Evolutionary conservation across 1,140 invertebrate species (phyloP), one percentile per base, ranked within the genome.

Genomic region (Gonioctena quinquepunctata): DNA sequence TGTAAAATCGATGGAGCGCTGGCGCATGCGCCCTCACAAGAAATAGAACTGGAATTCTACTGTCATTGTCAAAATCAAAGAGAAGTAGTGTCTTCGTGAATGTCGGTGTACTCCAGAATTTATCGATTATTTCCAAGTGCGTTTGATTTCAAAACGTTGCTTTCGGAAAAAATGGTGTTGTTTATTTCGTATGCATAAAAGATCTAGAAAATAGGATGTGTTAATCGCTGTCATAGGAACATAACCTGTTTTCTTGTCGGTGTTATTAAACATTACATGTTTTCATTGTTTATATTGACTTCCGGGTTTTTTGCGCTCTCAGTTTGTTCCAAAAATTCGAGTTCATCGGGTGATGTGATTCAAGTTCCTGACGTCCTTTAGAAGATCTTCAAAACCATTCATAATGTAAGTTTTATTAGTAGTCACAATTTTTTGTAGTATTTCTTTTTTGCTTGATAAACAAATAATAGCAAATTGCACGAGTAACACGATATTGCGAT

Each of bases 101-200:
- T 42, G 66, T 42, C 33, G n/a, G 56, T 57, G 60, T 57, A 57
- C 22, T 68, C 59, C 25, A 18, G n/a, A 49, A 64, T 66, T n/a
- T 71, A 71, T 71, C 42, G 70, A 71, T 71, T 71, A 68, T 49
- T 71, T 71, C 64, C 54, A 48, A 50, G 70, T 67, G 26, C 66
- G 57, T 62, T 60, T 49, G 25, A 57, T 65, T 42, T 33, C 18
- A 6, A 67, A 26, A 22, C 11, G 16, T 25, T n/a, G 26, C 16
- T 25, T n/a, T 13, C 21, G 16, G 4, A 26, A 25, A 59, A 42
- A 42, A 11, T 42, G 11, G 33, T 13, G 33, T 11, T 42, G 33
- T 42, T 42, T 42, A 42, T 42, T n/a, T 42, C 33, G 3, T 13
- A 4, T 28, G 25, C 11, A 26, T 16, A 22, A 59, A 42, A 42